Percentiles rank a stretch among this genome's conserved stretches.
Conservation (phyloP, 2,797 vertebrate species). For the Pelobates cultripes region DNA sequence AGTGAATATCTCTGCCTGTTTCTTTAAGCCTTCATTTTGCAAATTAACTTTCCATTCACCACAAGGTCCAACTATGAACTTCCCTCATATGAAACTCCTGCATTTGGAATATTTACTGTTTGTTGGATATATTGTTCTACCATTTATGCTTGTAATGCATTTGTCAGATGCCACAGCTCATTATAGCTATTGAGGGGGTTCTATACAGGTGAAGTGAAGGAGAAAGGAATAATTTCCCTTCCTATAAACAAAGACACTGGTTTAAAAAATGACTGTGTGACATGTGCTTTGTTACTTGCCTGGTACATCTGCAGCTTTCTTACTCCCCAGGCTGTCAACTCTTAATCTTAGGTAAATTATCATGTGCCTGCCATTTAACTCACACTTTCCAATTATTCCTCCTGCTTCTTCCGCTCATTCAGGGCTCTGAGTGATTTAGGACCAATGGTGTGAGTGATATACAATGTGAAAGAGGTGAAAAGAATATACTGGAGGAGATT, state of each 20-base stretch:
- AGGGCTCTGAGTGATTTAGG: conserved; percentile 36
- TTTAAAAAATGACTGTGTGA: conserved; percentile 45
- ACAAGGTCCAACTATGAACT: too few relatives aligned
- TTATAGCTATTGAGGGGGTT: not conserved
- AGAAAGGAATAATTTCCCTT: conserved; percentile 33
- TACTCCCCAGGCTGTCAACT: conserved; percentile 29
- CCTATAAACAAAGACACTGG: conserved; percentile 31
- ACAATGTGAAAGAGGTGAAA: not conserved
- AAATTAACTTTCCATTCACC: too few relatives aligned
- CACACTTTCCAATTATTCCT: conserved; percentile 36
- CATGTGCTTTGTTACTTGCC: conserved; percentile 32
- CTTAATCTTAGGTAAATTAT: conserved; percentile 22
- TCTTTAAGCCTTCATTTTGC: too few relatives aligned
- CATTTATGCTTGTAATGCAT: not conserved
- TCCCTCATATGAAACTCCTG: too few relatives aligned
- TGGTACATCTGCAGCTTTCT: conserved; percentile 25
- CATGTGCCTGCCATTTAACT: conserved; percentile 35
- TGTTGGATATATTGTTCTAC: too few relatives aligned
- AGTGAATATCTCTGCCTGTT: too few relatives aligned
- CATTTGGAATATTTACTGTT: too few relatives aligned
- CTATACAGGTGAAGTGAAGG: conserved; percentile 34
- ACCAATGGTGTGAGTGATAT: conserved; percentile 20
- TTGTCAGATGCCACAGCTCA: not conserved
- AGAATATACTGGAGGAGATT: conserved; percentile 17
- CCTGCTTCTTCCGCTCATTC: conserved; percentile 24